Evolutionary conservation across 2,113 vertebrate genomes (phyloP).

Genomic region (Indicator indicator): DNA sequence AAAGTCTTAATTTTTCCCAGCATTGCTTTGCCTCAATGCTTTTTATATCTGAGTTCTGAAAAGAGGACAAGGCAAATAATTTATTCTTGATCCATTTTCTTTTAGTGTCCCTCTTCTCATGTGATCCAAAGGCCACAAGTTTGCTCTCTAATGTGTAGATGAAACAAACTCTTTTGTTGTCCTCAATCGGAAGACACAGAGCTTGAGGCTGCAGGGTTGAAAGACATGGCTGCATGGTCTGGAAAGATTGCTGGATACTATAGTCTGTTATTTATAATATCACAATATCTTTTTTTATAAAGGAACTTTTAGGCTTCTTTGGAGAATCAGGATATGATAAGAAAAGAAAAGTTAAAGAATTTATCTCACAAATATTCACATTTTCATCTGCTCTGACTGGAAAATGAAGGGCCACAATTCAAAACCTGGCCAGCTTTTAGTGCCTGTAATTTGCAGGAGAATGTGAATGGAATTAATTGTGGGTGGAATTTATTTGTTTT

Average conservation of each 20-base stretch:
- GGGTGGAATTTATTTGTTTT: conserved; percentile 19
- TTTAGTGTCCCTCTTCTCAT: not conserved
- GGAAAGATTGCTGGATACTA: conserved; percentile 4
- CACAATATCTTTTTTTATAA: not conserved
- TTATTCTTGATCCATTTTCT: conserved; percentile 32
- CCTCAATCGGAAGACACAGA: not conserved
- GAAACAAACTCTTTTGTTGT: conserved; percentile 23
- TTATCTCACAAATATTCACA: conserved; percentile 32
- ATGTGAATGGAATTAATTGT: conserved; percentile 19
- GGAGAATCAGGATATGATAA: conserved; percentile 12
- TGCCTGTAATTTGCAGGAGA: not conserved
- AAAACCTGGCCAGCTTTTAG: conserved; percentile 18
- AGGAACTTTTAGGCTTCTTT: conserved; percentile 1
- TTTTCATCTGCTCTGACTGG: not conserved
- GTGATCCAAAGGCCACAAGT: not conserved
- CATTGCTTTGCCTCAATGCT: not conserved
- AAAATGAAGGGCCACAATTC: conserved; percentile 25
- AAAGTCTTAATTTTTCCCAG: conserved; percentile 57
- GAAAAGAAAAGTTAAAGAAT: not conserved
- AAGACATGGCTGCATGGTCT: not conserved
- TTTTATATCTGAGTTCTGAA: conserved; percentile 20
- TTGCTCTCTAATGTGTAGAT: conserved; percentile 25
- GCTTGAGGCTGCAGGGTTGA: not conserved
- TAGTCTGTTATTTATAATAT: not conserved
- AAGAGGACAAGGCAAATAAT: not conserved